These are phyloP conservation scores for Teleopsis dalmanni DNA, from an alignment of 1,140 invertebrate species.

Conservation along the genomic window DNA sequence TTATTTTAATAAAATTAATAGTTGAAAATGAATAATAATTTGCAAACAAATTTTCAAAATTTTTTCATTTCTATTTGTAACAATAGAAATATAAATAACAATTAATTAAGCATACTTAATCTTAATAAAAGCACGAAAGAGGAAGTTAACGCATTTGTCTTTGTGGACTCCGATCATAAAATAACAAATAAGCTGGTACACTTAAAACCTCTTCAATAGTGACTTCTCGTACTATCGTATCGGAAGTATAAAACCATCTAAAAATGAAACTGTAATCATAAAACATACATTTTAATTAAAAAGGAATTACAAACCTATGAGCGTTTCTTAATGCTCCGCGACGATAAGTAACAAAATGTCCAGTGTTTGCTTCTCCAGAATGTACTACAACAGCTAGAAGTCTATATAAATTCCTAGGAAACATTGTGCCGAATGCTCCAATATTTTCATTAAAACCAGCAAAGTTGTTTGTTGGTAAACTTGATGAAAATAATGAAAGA, in stretches of 20 bases:
- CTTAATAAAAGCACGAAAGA: no score
- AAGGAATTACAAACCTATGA: constrained; percentile 41
- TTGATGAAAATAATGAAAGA: constrained; percentile 38
- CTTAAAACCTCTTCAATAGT: constrained; percentile 57
- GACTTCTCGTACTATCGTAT: constrained; percentile 59
- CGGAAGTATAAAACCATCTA: constrained; percentile 63
- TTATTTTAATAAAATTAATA: no score
- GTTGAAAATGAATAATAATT: no score
- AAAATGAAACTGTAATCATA: background rate
- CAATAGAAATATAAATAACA: no score
- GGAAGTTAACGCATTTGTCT: no score
- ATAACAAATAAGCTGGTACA: constrained; percentile 58
- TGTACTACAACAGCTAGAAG: constrained; percentile 83
- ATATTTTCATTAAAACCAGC: constrained; percentile 7
- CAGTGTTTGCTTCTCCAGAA: constrained; percentile 72
- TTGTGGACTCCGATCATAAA: constrained; percentile 53
- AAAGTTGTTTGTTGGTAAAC: constrained; percentile 38
- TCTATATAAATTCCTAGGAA: constrained; percentile 54
- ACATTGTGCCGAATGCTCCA: constrained; percentile 36
- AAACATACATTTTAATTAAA: background rate
- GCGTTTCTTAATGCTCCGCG: constrained; percentile 57
- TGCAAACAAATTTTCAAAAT: no score
- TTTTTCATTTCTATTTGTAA: no score
- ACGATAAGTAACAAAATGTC: constrained; percentile 88
- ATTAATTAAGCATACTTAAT: no score